Base-by-base conservation (phyloP, 1,140 invertebrate genomes). In the Drosophila gunungcola region DNA sequence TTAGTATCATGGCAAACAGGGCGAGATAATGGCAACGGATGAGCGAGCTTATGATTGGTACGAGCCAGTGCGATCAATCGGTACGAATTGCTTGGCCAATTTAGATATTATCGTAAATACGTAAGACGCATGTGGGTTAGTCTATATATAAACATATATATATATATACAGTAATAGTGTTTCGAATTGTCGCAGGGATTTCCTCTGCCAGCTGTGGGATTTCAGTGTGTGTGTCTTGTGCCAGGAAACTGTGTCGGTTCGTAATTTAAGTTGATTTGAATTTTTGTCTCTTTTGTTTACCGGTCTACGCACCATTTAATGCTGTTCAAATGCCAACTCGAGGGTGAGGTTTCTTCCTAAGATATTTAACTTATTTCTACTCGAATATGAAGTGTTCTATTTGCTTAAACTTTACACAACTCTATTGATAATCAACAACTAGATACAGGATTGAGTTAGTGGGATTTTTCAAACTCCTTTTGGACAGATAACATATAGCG, bases 1-100 rank as follows among this genome's bases (percentile, higher is more conserved):
- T 92, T 92, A 92, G 91, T 92, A 92, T 90, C 85, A 90, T 85
- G 67, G 77, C 80, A 89, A 86, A 91, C 46, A 72, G 48, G 45
- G 52, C 82, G 72, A 84, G 67, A 82, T 78, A 90, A 86, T 84
- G 82, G 82, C 73, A 90, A 73, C 46, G 65, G 62, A 91, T 90
- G 90, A 91, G 90, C 90, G 85, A 90, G 58, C 65, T 90, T 75
- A 91, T 91, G 89, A 80, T 65, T 80, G 69, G 67, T 73, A 77
- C 73, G 53, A 68, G 64, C 65, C 68, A 86, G 68, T 72, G 67
- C 74, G 77, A 75, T 81, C 80, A 80, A 84, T 73, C 80, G 67
- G 68, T 77, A 90, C 91, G 79, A 81, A 90, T 90, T 83, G 72
- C 79, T 75, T 74, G 80, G 89, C 89, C 83, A 83, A 89, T 90